Base-by-base conservation (phyloP, 2,113 vertebrate species). In the Gopherus evgoodei region DNA sequence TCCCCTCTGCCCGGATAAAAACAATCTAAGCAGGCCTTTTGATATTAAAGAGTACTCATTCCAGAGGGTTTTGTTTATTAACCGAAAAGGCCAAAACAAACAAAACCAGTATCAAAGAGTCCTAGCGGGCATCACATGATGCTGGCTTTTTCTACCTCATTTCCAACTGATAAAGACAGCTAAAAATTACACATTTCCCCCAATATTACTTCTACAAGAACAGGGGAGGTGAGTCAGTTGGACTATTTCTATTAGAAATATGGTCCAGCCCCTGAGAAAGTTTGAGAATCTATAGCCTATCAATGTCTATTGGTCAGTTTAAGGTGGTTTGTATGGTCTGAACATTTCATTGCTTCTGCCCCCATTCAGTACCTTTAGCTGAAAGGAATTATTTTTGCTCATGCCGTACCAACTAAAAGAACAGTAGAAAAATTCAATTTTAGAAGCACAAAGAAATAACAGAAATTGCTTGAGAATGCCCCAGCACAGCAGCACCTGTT, bases 401-500 rank as follows among this genome's bases (percentile, higher is more conserved):
- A 65, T 81, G 38, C 75, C 35, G 1, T 47, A 49, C 81, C 14
- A 59, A 91, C 53, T 87, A 19, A 29, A 44, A 83, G 44, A 86
- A 89, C n/a, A 88, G 76, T 76, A 91, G 84, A 96, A 93, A 94
- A 94, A 82, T 86, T 96, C 94, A 78, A 84, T 94, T 96, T 83
- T 86, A 93, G 85, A 93, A 82, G 57, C 16, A 82, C 52, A 90
- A 93, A 87, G 94, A 97, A 96, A 96, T 76, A 53, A 84, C 47
- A 96, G 93, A 86, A 81, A 85, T 38, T 81, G 89, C 90, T 96
- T 95, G 90, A 95, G 96, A 93, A 75, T 90, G 84, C 90, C 88
- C 96, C 89, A 94, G 92, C 91, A 93, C 88, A 93, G 92, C 84
- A 92, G 90, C 95, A 94, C 83, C 91, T 97, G 95, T 97, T 96